Percentiles rank a stretch among this genome's conserved stretches.
Conservation (phyloP, 2,888 invertebrate species). For the Oithona nana region DNA sequence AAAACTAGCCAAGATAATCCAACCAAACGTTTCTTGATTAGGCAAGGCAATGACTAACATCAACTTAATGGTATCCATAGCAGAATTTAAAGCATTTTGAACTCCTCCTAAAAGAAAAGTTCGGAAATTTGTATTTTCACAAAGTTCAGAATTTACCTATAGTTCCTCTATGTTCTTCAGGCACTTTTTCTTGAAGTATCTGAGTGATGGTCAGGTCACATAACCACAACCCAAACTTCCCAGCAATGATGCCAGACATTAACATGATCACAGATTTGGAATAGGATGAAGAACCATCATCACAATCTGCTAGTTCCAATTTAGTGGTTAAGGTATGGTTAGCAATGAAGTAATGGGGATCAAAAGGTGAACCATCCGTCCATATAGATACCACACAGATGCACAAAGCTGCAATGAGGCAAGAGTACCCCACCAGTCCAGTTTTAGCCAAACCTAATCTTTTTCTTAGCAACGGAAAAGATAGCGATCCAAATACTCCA, state of each 20-base stretch:
- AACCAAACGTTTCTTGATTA: constrained; percentile 30
- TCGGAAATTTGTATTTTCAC: too few relatives aligned
- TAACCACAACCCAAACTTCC: constrained; percentile 32
- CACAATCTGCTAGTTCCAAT: neutral
- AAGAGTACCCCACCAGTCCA: constrained; percentile 20
- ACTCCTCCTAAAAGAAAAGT: too few relatives aligned
- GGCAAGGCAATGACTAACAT: constrained; percentile 32
- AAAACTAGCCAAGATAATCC: neutral
- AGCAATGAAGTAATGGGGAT: neutral
- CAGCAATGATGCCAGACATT: constrained; percentile 8
- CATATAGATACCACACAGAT: constrained; percentile 31
- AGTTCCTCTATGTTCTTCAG: constrained; percentile 30
- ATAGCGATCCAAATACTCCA: constrained; percentile 32
- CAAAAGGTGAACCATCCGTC: constrained; percentile 27
- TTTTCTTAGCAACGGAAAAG: constrained; percentile 29
- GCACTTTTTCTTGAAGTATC: constrained; percentile 32
- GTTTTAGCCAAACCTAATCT: constrained; percentile 17
- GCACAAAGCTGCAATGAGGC: constrained; percentile 24
- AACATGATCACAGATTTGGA: neutral
- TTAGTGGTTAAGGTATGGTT: too few relatives aligned
- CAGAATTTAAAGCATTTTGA: constrained; percentile 33
- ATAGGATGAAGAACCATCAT: neutral
- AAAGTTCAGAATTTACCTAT: too few relatives aligned
- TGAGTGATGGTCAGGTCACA: constrained; percentile 35
- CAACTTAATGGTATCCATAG: constrained; percentile 34